Evolutionary conservation across 37 sponge, comb jelly and placozoan species (phyloP).

Genomic region (Beroe forskalii): DNA sequence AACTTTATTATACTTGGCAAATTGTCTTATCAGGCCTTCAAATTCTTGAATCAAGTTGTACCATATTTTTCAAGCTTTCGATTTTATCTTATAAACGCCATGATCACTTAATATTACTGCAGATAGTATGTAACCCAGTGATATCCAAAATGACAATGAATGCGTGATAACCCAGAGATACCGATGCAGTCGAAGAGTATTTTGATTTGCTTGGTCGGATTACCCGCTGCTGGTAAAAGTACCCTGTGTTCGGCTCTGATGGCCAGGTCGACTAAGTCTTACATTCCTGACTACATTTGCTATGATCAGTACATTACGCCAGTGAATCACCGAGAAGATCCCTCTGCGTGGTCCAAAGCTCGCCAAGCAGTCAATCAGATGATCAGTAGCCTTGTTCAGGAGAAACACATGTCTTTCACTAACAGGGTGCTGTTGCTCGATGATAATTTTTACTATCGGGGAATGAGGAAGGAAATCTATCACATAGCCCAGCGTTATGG

Average conservation of each 20-base stretch:
- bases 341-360: conserved; percentile 13
- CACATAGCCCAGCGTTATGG: conserved; percentile 21
- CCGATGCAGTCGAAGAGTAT: background rate
- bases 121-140: too few species aligned
- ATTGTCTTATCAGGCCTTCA: too few species aligned
- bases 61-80: too few species aligned
- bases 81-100: too few species aligned
- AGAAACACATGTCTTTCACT: background rate
- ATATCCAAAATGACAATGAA: too few species aligned
- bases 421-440: background rate
- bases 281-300: background rate
- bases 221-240: conserved; percentile 35
- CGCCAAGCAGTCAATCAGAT: background rate
- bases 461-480: conserved; percentile 51
- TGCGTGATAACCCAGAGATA: too few species aligned
- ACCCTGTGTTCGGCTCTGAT: background rate
- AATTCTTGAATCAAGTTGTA: too few species aligned
- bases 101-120: too few species aligned
- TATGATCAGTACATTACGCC: conserved; percentile 16
- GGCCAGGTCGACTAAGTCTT: background rate
- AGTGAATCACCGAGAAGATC: background rate
- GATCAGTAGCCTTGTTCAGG: background rate
- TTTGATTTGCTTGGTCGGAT: conserved; percentile 39
- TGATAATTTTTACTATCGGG: conserved; percentile 31
- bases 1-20: too few species aligned